These are phyloP conservation scores for Engraulis encrasicolus DNA, from an alignment of 2,113 vertebrate species.

Conservation along the genomic window DNA sequence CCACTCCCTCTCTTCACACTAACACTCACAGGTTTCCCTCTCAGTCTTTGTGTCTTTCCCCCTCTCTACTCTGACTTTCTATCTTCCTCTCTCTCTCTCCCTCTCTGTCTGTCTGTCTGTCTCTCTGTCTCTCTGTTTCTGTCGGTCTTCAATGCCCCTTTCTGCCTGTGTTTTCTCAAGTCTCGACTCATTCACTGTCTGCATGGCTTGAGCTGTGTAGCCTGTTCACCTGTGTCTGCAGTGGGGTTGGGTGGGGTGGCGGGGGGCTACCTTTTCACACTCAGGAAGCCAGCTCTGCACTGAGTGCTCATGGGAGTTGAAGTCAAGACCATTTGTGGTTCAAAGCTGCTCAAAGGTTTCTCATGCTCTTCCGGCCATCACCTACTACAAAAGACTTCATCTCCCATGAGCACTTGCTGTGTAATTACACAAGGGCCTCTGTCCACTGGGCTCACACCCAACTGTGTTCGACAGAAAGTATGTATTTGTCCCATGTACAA, in stretches of 20 bases:
- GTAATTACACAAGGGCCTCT: not conserved
- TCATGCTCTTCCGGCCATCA: not conserved
- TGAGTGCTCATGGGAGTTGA: conserved; percentile 29
- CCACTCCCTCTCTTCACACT: not conserved
- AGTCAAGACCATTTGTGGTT: not conserved
- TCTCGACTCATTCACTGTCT: conserved; percentile 27
- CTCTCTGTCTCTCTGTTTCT: conserved; percentile 16
- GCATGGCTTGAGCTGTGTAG: conserved; percentile 38
- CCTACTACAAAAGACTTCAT: not conserved
- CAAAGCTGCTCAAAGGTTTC: not conserved
- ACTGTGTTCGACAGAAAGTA: not conserved
- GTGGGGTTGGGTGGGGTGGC: too few relatives aligned
- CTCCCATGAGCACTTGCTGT: not conserved
- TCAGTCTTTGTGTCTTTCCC: not conserved
- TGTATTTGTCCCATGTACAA: not conserved
- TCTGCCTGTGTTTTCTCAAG: not conserved
- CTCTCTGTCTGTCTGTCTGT: not conserved
- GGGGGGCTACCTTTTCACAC: conserved; percentile 1
- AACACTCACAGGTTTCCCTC: not conserved
- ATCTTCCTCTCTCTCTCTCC: conserved; percentile 1
- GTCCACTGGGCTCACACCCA: conserved; percentile 7
- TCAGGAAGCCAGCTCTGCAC: not conserved
- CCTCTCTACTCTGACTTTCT: not conserved
- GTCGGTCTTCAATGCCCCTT: not conserved
- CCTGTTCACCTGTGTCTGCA: conserved; percentile 11